Evolutionary conservation across 1,140 invertebrate species (phyloP).

Genomic region (Kradibia gibbosae): DNA sequence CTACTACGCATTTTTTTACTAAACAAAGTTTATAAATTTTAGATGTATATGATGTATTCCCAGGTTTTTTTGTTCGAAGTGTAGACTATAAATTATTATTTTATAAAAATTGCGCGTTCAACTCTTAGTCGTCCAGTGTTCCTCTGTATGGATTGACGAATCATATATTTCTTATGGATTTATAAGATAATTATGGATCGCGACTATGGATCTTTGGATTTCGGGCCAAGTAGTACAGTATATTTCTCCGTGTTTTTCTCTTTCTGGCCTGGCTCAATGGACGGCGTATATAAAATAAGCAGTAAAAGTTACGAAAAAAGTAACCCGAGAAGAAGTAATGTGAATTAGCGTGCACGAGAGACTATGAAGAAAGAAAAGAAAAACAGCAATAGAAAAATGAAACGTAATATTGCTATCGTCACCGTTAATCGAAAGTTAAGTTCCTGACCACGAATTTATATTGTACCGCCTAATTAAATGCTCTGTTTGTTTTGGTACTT

Average conservation of each 20-base stretch:
- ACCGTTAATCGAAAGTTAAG: background rate
- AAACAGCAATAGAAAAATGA: background rate
- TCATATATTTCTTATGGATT: background rate
- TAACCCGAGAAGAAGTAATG: conserved; percentile 18
- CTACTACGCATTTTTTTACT: too few relatives aligned
- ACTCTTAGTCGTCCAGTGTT: background rate
- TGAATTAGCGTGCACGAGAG: conserved; percentile 16
- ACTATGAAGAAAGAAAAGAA: background rate
- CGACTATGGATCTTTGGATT: background rate
- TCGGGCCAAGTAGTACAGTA: background rate
- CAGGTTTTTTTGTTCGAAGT: background rate
- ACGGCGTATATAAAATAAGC: background rate
- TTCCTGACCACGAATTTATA: background rate
- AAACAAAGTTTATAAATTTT: too few relatives aligned
- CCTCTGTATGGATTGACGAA: background rate
- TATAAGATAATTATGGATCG: too few relatives aligned
- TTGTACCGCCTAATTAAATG: background rate
- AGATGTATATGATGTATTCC: background rate
- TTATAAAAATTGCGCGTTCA: background rate
- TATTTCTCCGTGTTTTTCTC: background rate
- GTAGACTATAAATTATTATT: background rate
- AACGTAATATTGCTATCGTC: conserved; percentile 5
- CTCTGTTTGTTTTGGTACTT: background rate
- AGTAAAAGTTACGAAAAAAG: conserved; percentile 10
- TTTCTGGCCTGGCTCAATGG: too few relatives aligned